Conservation (phyloP, 2,113 vertebrate species). For the Datnioides undecimradiatus region DNA sequence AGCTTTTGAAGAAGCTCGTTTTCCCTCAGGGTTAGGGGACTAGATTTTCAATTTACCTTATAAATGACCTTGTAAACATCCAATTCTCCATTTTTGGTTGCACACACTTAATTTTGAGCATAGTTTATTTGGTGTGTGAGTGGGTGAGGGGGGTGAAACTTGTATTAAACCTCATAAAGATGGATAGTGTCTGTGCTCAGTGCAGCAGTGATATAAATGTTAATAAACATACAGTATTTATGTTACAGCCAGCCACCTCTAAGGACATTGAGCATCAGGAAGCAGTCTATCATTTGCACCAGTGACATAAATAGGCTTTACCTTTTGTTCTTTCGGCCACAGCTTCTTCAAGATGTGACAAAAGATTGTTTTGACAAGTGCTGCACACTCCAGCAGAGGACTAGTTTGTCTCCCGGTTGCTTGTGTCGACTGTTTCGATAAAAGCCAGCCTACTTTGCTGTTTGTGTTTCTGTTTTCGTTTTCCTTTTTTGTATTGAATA, state of each 20-base stretch:
- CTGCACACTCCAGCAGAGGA: constrained; percentile 55
- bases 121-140: not conserved
- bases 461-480: constrained; percentile 76
- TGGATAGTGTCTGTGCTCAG: not conserved
- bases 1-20: constrained; percentile 50
- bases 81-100: constrained; percentile 30
- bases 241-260: not conserved
- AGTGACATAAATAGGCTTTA: constrained; percentile 34
- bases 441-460: constrained; percentile 75
- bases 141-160: constrained; percentile 6
- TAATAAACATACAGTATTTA: constrained; percentile 24
- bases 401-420: constrained; percentile 60
- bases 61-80: constrained; percentile 62
- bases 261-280: constrained; percentile 29
- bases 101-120: constrained; percentile 12
- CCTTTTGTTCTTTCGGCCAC: constrained; percentile 43
- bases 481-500: constrained; percentile 83
- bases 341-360: constrained; percentile 48
- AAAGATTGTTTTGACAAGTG: constrained; percentile 64
- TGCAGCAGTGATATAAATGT: constrained; percentile 26
- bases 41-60: constrained; percentile 40
- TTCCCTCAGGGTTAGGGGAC: constrained; percentile 15
- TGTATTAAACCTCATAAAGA: not conserved
- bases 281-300: constrained; percentile 18
- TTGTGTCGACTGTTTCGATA: constrained; percentile 68